These are phyloP conservation scores for Amblyjoppa fuscipennis DNA, from an alignment of 2,888 invertebrate genomes.

Conservation along the genomic window DNA sequence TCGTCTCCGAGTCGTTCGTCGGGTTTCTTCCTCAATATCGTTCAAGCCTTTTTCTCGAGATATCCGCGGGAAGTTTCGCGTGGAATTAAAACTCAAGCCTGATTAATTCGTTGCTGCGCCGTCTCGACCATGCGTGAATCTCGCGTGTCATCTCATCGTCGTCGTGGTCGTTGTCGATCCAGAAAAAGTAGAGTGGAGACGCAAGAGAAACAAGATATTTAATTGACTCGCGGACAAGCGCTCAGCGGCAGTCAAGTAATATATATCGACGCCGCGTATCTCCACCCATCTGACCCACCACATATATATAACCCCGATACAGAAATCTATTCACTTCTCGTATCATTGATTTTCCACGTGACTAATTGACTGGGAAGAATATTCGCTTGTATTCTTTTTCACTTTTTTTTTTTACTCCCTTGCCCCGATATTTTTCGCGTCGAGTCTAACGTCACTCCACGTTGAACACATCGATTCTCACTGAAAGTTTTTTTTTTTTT, in stretches of 20 bases:
- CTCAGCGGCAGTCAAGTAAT: constrained; percentile 38
- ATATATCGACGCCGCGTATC: constrained; percentile 25
- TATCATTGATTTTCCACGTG: constrained; percentile 54
- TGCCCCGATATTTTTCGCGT: neutral
- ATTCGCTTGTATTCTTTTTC: constrained; percentile 31
- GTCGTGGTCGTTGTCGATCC: constrained; percentile 16
- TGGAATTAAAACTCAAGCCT: constrained; percentile 72
- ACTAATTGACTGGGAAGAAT: constrained; percentile 44
- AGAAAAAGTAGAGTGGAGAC: constrained; percentile 24
- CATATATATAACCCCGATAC: neutral
- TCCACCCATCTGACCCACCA: neutral
- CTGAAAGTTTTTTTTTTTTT: neutral
- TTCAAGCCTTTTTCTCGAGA: neutral
- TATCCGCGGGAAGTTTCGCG: constrained; percentile 58
- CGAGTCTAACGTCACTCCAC: neutral
- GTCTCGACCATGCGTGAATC: constrained; percentile 33
- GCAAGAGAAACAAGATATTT: constrained; percentile 52
- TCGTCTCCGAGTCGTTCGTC: constrained; percentile 54
- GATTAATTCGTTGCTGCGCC: constrained; percentile 74
- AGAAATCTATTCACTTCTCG: constrained; percentile 24
- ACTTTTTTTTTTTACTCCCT: neutral
- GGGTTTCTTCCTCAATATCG: neutral
- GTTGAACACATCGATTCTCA: neutral
- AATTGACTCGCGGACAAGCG: constrained; percentile 60
- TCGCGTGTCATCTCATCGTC: constrained; percentile 35